A percentile compares a stretch with the other conserved stretches of the same genome.
Evolutionary conservation across 2,888 invertebrate genomes (phyloP).

Genomic region (Lithophane ornitopus): DNA sequence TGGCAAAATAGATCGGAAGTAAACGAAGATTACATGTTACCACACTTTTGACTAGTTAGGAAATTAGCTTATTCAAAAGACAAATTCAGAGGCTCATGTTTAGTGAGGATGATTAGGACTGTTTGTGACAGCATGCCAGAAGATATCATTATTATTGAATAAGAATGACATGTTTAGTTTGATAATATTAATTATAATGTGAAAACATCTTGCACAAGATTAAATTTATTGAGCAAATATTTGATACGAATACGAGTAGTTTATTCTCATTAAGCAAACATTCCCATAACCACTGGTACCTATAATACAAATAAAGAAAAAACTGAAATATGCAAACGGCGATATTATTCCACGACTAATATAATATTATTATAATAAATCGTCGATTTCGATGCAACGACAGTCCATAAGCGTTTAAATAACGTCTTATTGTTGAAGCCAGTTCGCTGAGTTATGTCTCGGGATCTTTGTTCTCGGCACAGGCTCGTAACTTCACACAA

Average conservation of each 20-base stretch:
- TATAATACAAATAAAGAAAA: constrained; percentile 46
- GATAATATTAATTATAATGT: not conserved
- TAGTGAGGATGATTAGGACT: not conserved
- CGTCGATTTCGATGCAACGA: constrained; percentile 62
- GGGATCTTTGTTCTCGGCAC: constrained; percentile 50
- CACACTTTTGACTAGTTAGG: constrained; percentile 26
- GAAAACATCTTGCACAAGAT: not conserved
- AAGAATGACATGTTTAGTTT: not conserved
- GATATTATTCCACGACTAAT: constrained; percentile 59
- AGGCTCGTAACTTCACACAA: constrained; percentile 67
- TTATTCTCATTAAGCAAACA: constrained; percentile 30
- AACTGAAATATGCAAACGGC: constrained; percentile 55
- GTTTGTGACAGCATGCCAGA: not conserved
- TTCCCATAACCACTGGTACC: constrained; percentile 25
- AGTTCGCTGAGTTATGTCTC: constrained; percentile 54
- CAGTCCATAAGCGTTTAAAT: constrained; percentile 51
- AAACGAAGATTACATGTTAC: constrained; percentile 45
- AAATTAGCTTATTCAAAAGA: constrained; percentile 16
- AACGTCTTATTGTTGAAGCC: constrained; percentile 57
- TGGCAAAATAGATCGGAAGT: constrained; percentile 48
- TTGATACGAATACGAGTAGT: not conserved
- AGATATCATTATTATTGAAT: not conserved
- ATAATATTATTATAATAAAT: constrained; percentile 67
- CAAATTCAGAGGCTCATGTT: not conserved
- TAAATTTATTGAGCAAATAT: constrained; percentile 3